Conservation (phyloP, 2,888 invertebrate species). For the Orthosia gothica region DNA sequence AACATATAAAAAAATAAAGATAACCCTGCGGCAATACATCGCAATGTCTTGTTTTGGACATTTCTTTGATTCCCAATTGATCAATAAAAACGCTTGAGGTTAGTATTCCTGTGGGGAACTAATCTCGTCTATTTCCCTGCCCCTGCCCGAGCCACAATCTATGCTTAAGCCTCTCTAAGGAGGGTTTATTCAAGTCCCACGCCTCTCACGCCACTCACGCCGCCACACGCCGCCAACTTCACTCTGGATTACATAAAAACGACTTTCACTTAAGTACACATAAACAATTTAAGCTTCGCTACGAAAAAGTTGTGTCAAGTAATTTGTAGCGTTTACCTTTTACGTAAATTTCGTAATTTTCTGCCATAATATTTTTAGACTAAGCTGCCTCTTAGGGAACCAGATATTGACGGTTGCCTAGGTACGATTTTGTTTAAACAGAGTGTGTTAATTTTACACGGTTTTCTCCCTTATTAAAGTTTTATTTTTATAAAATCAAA, state of each 20-base stretch:
- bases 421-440: background rate
- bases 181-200: slow-evolving; percentile 60
- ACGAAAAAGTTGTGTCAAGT: slow-evolving; percentile 58
- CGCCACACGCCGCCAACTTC: slow-evolving; percentile 42
- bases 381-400: background rate
- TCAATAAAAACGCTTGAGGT: slow-evolving; percentile 48
- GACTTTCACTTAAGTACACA: slow-evolving; percentile 57
- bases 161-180: slow-evolving; percentile 63
- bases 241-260: slow-evolving; percentile 65
- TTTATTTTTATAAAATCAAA: background rate
- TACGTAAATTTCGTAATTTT: slow-evolving; percentile 37
- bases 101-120: slow-evolving; percentile 41
- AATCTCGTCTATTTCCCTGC: slow-evolving; percentile 45
- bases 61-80: slow-evolving; percentile 31
- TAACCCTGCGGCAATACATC: background rate
- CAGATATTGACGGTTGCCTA: background rate
- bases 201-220: slow-evolving; percentile 45
- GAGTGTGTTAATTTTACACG: background rate
- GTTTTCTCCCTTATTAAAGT: background rate
- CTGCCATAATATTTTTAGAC: slow-evolving; percentile 40
- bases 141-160: slow-evolving; percentile 49
- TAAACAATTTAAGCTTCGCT: slow-evolving; percentile 60
- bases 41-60: slow-evolving; percentile 1
- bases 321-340: slow-evolving; percentile 59
- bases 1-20: background rate